Evolutionary conservation across 2,888 invertebrate genomes (phyloP).

Genomic region (Drosophila tanythrix): DNA sequence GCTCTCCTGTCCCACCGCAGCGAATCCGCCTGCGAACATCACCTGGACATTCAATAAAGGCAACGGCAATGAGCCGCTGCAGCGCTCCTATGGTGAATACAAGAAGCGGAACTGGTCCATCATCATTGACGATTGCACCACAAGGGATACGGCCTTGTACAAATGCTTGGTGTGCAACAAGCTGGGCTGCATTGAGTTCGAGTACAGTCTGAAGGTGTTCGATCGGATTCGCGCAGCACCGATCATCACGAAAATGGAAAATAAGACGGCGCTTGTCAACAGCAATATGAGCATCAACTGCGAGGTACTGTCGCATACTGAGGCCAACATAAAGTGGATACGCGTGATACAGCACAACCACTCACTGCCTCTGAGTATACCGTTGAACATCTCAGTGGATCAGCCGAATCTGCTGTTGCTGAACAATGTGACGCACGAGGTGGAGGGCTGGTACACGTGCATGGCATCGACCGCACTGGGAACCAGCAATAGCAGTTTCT

Average conservation of each 20-base stretch:
- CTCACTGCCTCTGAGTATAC: constrained; percentile 43
- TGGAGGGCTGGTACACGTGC: constrained; percentile 98
- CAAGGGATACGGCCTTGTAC: constrained; percentile 94
- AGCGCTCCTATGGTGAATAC: constrained; percentile 88
- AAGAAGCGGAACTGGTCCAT: constrained; percentile 89
- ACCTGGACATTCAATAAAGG: constrained; percentile 92
- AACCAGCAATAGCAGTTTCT: constrained; percentile 91
- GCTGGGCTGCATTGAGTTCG: constrained; percentile 91
- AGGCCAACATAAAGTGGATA: constrained; percentile 93
- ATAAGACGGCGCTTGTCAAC: constrained; percentile 91
- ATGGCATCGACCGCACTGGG: constrained; percentile 96
- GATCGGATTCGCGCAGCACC: constrained; percentile 94
- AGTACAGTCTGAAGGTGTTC: constrained; percentile 89
- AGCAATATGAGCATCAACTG: constrained; percentile 91
- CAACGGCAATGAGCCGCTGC: constrained; percentile 85
- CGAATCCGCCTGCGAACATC: constrained; percentile 92
- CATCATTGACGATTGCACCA: constrained; percentile 91
- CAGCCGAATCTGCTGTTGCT: constrained; percentile 89
- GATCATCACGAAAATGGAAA: constrained; percentile 93
- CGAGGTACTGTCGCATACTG: constrained; percentile 92
- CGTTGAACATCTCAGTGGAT: constrained; percentile 55
- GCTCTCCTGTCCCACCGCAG: constrained; percentile 87
- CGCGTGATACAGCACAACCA: constrained; percentile 77
- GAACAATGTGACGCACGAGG: constrained; percentile 93
- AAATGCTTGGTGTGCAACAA: constrained; percentile 94